A percentile compares a stretch with the other conserved stretches of the same genome.
Conservation (phyloP, 2,797 vertebrate genomes). For the Poecilia picta region DNA sequence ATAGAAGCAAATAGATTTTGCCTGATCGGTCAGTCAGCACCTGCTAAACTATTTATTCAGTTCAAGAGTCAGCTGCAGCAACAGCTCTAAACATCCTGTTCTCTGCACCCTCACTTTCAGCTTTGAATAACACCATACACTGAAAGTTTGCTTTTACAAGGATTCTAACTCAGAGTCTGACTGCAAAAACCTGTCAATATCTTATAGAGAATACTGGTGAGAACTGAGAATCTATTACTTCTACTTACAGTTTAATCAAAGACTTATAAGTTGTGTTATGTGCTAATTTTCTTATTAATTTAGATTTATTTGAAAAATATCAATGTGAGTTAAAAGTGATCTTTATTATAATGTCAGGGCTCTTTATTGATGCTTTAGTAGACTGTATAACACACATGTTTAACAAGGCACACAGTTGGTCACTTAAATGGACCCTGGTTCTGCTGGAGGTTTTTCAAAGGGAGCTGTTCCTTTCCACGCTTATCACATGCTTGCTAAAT, state of each 20-base stretch:
- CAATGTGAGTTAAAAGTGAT: neutral
- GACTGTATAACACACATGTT: neutral
- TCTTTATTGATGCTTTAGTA: neutral
- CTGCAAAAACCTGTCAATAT: neutral
- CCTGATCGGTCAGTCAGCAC: constrained; percentile 5
- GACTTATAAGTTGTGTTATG: neutral
- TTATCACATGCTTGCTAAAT: neutral
- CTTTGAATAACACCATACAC: neutral
- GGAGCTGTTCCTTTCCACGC: neutral
- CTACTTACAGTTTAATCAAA: neutral
- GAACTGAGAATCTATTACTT: neutral
- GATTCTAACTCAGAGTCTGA: neutral
- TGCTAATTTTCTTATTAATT: neutral
- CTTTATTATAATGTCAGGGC: neutral
- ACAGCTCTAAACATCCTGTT: constrained; percentile 21
- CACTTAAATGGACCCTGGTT: neutral
- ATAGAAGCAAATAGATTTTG: neutral
- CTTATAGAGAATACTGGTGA: neutral
- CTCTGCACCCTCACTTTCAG: neutral
- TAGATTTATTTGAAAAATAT: neutral
- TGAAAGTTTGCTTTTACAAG: neutral
- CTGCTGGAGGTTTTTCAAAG: neutral
- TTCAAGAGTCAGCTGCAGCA: constrained; percentile 25
- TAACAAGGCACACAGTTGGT: neutral
- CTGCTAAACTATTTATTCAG: constrained; percentile 24